These are phyloP conservation scores for Crocodylus rhombifer DNA, from an alignment of 2,797 vertebrate species.

Conservation along the genomic window DNA sequence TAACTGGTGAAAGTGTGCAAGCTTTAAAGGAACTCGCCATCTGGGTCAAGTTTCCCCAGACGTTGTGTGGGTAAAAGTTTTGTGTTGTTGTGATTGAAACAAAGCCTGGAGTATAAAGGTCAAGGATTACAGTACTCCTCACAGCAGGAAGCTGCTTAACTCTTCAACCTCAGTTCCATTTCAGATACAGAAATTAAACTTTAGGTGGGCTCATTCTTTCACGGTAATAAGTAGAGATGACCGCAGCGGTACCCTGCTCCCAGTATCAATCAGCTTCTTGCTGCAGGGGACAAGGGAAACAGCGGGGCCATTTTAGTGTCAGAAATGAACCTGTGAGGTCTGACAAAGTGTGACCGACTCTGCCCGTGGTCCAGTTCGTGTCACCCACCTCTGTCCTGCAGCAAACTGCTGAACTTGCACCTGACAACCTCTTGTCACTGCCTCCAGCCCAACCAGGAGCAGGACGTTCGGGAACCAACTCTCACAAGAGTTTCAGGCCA, in stretches of 20 bases:
- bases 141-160: too few relatives aligned
- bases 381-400: background rate
- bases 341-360: background rate
- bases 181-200: background rate
- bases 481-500: rapidly evolving
- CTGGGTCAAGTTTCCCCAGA: background rate
- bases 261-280: background rate
- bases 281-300: background rate
- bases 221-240: background rate
- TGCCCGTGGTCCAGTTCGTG: background rate
- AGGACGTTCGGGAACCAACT: background rate
- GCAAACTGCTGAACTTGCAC: background rate
- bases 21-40: background rate
- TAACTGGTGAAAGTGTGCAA: background rate
- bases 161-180: background rate
- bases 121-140: too few relatives aligned
- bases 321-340: background rate
- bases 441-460: background rate
- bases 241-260: background rate
- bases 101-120: too few relatives aligned
- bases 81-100: background rate
- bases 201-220: background rate
- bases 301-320: background rate
- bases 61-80: background rate
- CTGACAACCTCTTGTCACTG: background rate